Conservation (phyloP, 2,113 vertebrate genomes). For the Nanger granti region DNA sequence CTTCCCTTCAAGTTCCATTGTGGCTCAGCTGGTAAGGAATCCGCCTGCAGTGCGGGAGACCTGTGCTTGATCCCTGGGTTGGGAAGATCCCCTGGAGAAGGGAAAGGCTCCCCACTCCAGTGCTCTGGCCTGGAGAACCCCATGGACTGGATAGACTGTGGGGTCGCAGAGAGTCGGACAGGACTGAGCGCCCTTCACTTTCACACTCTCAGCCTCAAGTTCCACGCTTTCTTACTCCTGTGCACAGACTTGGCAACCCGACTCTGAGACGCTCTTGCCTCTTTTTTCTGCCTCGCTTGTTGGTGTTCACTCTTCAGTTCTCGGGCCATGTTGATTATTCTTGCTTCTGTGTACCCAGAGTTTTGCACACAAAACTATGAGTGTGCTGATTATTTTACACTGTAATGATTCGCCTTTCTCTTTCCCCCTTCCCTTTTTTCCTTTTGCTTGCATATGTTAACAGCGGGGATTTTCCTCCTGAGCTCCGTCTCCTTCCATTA, state of each 20-base stretch:
- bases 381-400: background rate
- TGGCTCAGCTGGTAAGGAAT: background rate
- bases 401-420: background rate
- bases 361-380: background rate
- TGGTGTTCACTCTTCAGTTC: background rate
- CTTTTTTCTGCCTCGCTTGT: background rate
- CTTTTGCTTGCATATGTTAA: slow-evolving; percentile 1
- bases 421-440: background rate
- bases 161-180: background rate
- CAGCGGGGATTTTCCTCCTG: background rate
- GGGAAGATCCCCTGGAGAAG: background rate
- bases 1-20: background rate
- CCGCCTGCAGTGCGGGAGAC: background rate
- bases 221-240: background rate
- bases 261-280: background rate
- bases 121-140: background rate
- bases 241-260: background rate
- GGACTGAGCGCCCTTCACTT: background rate
- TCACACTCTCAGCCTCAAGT: background rate
- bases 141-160: background rate
- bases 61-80: background rate
- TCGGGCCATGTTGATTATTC: background rate
- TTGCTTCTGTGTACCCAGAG: background rate
- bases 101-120: background rate
- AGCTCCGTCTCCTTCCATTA: background rate